Percentiles rank a stretch among this genome's conserved stretches.
Evolutionary conservation across 2,113 vertebrate species (phyloP).

Genomic region (Choloepus hoffmanni): DNA sequence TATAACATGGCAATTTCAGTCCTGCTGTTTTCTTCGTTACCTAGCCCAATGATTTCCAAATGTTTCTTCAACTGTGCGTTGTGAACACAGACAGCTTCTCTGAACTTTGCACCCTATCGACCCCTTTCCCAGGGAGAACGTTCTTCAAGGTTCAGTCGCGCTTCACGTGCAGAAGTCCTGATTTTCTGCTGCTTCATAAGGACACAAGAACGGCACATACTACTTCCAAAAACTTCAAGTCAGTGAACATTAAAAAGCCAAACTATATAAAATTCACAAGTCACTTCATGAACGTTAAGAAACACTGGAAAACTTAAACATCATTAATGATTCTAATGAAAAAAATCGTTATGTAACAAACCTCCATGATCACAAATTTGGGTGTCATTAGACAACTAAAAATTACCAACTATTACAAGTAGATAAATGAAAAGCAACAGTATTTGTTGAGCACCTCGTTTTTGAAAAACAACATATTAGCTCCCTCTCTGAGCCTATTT

Average conservation of each 20-base stretch:
- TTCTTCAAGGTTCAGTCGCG: not conserved
- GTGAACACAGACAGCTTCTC: not conserved
- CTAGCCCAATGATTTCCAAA: too few relatives aligned
- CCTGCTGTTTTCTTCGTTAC: not conserved
- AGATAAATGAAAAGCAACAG: rapidly evolving
- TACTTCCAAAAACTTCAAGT: not conserved
- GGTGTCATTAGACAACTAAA: not conserved
- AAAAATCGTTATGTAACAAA: not conserved
- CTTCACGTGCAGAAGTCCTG: not conserved
- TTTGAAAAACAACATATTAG: not conserved
- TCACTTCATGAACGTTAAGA: not conserved
- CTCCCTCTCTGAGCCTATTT: rapidly evolving
- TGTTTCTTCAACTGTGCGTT: not conserved
- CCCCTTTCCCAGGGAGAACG: not conserved
- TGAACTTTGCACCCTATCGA: not conserved
- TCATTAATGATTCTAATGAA: not conserved
- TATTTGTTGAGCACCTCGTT: too few relatives aligned
- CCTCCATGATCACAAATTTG: rapidly evolving
- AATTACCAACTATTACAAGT: rapidly evolving
- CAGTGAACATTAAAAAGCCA: not conserved
- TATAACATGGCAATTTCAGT: not conserved
- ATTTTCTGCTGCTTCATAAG: not conserved
- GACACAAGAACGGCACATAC: not conserved
- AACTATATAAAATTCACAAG: not conserved
- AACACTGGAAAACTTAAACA: rapidly evolving